These are phyloP conservation scores for Escarpia spicata DNA, from an alignment of 2,888 invertebrate species.

Conservation along the genomic window DNA sequence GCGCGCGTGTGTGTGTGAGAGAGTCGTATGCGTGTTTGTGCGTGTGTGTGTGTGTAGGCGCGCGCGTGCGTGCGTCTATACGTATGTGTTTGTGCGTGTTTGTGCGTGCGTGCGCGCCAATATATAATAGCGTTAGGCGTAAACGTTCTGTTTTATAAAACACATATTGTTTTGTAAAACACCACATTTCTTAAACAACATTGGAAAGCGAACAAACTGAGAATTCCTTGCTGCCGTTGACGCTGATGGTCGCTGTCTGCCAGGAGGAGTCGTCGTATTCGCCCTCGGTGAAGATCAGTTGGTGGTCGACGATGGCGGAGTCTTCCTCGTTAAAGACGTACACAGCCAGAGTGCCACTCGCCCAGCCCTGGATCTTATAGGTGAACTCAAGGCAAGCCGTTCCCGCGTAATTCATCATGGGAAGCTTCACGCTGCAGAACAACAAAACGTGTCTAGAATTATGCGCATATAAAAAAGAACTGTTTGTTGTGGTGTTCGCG, in stretches of 20 bases:
- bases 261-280: background rate
- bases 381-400: conserved; percentile 6
- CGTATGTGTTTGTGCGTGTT: too few relatives aligned
- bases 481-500: too few relatives aligned
- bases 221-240: background rate
- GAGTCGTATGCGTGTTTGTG: too few relatives aligned
- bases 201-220: background rate
- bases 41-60: too few relatives aligned
- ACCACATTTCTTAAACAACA: background rate
- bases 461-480: too few relatives aligned
- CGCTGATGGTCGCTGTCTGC: background rate
- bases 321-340: background rate
- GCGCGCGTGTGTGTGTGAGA: too few relatives aligned
- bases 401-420: background rate
- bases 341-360: background rate
- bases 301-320: background rate
- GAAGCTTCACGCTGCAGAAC: background rate
- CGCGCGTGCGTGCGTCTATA: too few relatives aligned
- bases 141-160: too few relatives aligned
- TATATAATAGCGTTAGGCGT: background rate
- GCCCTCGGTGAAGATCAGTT: background rate
- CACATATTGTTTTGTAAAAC: too few relatives aligned
- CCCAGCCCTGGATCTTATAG: conserved; percentile 12
- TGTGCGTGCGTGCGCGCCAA: background rate
- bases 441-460: background rate